phyloP scores from a whole-genome alignment of 2,888 invertebrate species.

The Drosophila pseudotalamancana region DNA sequence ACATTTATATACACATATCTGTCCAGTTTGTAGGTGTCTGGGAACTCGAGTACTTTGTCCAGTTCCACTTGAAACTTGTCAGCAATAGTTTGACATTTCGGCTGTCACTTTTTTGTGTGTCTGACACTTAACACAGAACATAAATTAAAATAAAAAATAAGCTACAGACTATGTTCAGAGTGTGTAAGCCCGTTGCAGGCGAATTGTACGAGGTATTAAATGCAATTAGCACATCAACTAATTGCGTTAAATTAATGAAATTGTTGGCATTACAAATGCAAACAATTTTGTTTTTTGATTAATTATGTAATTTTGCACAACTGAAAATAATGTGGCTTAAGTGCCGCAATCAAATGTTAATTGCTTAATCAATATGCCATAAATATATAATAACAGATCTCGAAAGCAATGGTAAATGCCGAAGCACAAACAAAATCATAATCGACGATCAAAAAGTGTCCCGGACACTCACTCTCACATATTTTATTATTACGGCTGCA shows the following conservation, averaged over 20 bases:
- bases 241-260: constrained; percentile 62
- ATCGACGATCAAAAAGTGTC: constrained; percentile 43
- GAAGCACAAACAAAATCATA: constrained; percentile 38
- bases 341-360: constrained; percentile 77
- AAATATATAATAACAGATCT: constrained; percentile 51
- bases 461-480: constrained; percentile 38
- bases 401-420: too few species aligned
- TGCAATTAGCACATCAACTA: constrained; percentile 61
- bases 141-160: constrained; percentile 62
- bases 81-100: constrained; percentile 72
- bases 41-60: constrained; percentile 40
- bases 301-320: constrained; percentile 50
- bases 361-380: constrained; percentile 80
- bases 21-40: constrained; percentile 45
- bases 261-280: constrained; percentile 57
- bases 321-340: constrained; percentile 63
- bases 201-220: constrained; percentile 29
- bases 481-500: constrained; percentile 63
- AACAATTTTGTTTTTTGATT: constrained; percentile 58
- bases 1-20: neutral
- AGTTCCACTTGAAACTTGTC: constrained; percentile 52
- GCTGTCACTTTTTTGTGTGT: constrained; percentile 66
- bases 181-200: constrained; percentile 12
- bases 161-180: constrained; percentile 1
- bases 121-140: constrained; percentile 74